These are phyloP conservation scores for Cynocephalus volans DNA, from an alignment of 2,113 vertebrate species.

Conservation along the genomic window DNA sequence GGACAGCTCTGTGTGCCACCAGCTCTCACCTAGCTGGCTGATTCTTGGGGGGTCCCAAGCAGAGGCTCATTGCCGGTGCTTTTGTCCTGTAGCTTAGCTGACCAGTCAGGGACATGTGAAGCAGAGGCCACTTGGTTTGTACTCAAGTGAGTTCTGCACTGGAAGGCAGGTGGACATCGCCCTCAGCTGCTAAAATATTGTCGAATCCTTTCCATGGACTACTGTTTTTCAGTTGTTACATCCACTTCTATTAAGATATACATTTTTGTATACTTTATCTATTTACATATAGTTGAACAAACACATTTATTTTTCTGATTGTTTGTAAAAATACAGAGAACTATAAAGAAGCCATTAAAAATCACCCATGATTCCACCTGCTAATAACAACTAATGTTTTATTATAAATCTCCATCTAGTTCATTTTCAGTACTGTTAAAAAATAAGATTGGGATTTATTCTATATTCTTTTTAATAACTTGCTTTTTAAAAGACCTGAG, in stretches of 20 bases:
- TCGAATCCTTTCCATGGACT: fast-evolving
- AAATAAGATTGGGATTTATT: not conserved
- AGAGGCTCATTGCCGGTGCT: fast-evolving
- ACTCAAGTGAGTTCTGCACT: fast-evolving
- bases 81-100: too few species aligned
- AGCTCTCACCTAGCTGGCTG: fast-evolving
- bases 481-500: not conserved
- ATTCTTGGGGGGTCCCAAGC: fast-evolving
- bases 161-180: fast-evolving
- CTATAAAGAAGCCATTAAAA: not conserved
- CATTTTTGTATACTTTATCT: not conserved
- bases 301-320: not conserved
- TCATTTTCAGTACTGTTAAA: not conserved
- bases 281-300: not conserved
- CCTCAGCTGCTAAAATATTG: fast-evolving
- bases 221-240: fast-evolving
- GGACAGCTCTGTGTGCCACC: fast-evolving
- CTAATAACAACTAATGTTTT: not conserved
- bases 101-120: fast-evolving
- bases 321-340: not conserved
- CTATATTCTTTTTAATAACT: not conserved
- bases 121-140: fast-evolving
- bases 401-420: not conserved
- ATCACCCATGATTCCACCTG: not conserved
- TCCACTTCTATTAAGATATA: not conserved